phyloP scores from a whole-genome alignment of 2,113 vertebrate species.

The Sphaerodactylus townsendi region DNA sequence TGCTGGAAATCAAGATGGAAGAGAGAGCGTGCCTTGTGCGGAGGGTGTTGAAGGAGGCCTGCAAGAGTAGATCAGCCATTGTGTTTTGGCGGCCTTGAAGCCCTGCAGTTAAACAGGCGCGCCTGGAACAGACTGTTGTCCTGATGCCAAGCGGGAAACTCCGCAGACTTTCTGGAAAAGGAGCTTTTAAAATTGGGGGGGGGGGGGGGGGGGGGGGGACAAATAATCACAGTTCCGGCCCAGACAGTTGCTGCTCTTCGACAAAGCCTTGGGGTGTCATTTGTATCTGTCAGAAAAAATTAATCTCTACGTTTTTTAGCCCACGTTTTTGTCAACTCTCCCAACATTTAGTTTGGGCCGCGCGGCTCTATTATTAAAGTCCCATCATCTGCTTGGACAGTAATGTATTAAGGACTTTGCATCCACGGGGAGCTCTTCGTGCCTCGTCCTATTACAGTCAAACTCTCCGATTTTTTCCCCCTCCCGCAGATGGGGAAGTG shows the following conservation, averaged over 20 bases:
- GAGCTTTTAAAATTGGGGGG: conserved; percentile 30
- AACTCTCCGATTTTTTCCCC: neutral
- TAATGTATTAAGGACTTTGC: neutral
- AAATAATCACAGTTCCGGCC: conserved; percentile 47
- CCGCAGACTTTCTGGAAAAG: neutral
- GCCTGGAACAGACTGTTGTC: neutral
- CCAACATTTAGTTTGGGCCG: neutral
- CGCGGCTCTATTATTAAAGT: neutral
- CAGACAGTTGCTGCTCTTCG: conserved; percentile 52
- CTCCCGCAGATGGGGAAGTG: neutral
- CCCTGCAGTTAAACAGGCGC: neutral
- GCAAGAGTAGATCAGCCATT: neutral
- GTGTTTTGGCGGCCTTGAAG: neutral
- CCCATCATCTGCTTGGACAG: neutral
- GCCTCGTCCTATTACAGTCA: neutral
- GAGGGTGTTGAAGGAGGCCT: neutral
- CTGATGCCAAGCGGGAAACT: neutral
- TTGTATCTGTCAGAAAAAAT: conserved; percentile 71
- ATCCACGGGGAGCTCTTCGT: neutral
- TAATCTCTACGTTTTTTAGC: conserved; percentile 57
- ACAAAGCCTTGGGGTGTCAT: conserved; percentile 68
- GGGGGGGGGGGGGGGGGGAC: neutral
- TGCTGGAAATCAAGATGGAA: neutral
- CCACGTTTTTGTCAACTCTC: conserved; percentile 37
- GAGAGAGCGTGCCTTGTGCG: no score